Conservation (phyloP, 2,797 vertebrate species). For the Podargus strigoides region DNA sequence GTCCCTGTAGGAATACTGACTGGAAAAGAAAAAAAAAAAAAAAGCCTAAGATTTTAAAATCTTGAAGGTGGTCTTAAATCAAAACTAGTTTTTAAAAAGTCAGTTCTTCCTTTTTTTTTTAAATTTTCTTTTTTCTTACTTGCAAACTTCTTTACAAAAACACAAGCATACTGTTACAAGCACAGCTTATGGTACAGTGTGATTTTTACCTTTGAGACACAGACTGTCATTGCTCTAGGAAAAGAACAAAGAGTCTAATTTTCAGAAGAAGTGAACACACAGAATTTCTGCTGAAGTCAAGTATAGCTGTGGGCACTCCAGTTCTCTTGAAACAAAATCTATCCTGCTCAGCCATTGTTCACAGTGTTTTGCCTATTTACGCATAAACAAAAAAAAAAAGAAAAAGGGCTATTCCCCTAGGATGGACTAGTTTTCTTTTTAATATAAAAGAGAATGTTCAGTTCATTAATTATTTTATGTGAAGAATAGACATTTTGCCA, state of each 20-base stretch:
- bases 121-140: not conserved
- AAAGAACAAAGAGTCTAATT: slow-evolving; percentile 15
- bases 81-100: not conserved
- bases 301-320: not conserved
- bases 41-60: not conserved
- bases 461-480: not conserved
- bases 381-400: not conserved
- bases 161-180: not conserved
- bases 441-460: not conserved
- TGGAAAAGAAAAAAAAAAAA: not conserved
- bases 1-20: not conserved
- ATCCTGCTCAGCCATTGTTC: not conserved
- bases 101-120: not conserved
- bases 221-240: not conserved
- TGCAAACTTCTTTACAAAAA: not conserved
- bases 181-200: not conserved
- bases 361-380: not conserved
- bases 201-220: slow-evolving; percentile 18
- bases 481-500: not conserved
- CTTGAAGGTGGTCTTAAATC: not conserved
- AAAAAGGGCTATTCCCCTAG: not conserved
- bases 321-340: not conserved
- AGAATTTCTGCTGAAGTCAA: slow-evolving; percentile 37
- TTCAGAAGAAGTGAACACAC: not conserved
- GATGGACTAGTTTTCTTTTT: not conserved